Base-by-base conservation (phyloP, 1,140 invertebrate species). In the Habropoda laboriosa region DNA sequence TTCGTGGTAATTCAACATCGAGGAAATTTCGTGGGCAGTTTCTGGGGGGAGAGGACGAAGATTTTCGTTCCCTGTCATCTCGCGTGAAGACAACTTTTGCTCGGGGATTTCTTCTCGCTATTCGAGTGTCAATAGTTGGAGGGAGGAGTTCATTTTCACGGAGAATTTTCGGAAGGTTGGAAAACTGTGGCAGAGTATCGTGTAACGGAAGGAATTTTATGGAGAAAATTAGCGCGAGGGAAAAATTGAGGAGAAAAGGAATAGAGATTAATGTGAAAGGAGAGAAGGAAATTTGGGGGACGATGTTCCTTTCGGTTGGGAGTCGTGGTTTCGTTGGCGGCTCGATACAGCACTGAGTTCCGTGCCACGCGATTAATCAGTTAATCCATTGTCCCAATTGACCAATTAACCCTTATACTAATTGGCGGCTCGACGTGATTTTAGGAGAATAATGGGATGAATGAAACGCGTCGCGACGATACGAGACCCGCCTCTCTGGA, bases 301-400 rank as follows among this genome's bases (percentile, higher is more conserved):
- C 12, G 18, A 0, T 24, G 30, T 24, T 12, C 24, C 30, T 27
- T 13, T 10, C 32, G 24, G 5, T 16, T 13, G 32, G 5, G 18
- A 30, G 24, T 30, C 10, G 24, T 3, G 45, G 7, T 42, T 21
- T 5, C 1, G 4, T 12, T 38, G n/a, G 35, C 40, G 13, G 16
- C 13, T 5, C 38, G 30, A 73, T 73, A 49, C 45, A n/a, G 18
- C 24, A 7, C 0, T 32, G 30, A 42, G 32, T 40, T 42, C 42
- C 60, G 38, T 7, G 60, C 24, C 30, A 40, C 8, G 42, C 18
- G 30, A 21, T 49, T 61, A 71, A 47, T 49, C 67, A 24, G 21
- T 61, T 61, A 42, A 78, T 71, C 32, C 55, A 42, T 42, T 30
- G 66, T 71, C 67, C 75, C 75, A 24, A 78, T 61, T 60, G 75